Evolutionary conservation across 2,888 invertebrate genomes (phyloP), one percentile per base, ranked within the genome.

Genomic region (Acanthopleura granulata): DNA sequence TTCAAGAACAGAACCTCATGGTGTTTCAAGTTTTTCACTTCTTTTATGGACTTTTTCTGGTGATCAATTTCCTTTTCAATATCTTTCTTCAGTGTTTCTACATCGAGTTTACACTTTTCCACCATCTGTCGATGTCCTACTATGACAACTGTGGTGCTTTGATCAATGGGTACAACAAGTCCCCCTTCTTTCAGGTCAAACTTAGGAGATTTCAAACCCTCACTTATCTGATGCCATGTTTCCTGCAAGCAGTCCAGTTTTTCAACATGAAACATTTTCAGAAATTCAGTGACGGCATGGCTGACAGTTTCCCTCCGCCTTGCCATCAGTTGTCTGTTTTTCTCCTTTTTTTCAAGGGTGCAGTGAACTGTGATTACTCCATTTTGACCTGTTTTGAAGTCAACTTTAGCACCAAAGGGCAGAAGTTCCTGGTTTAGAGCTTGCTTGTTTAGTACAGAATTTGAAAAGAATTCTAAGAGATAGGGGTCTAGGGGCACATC

Each of bases 171-270:
- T 3, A 6, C 16, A 22, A 66, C 25, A 22, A 27, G 6, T 22
- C 66, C 66, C 18, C 66, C 66, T 27, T 66, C 66, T 25, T 66
- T 66, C 66, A 66, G 1, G 29, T 27, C 14, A 15, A 66, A 66
- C 66, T 66, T 6, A 6, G 18, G 22, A 6, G 18, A 18, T 22
- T 15, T 25, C 25, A 66, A 25, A 27, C 22, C 66, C 18, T 27
- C 29, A 16, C 4, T 25, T 66, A 66, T 66, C 15, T 66, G 3
- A 6, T 1, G 6, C 9, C 25, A 66, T 12, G 66, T 66, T 25
- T 66, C 66, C 25, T 66, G 22, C 22, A 27, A 27, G 25, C 66
- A 66, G 66, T 22, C 25, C 29, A 66, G 12, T 27, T 66, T 25
- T 27, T 27, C 4, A 15, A 27, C 27, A 1, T 18, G 22, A 25